Conservation (phyloP, 2,797 vertebrate species). For the Taeniopygia guttata region DNA sequence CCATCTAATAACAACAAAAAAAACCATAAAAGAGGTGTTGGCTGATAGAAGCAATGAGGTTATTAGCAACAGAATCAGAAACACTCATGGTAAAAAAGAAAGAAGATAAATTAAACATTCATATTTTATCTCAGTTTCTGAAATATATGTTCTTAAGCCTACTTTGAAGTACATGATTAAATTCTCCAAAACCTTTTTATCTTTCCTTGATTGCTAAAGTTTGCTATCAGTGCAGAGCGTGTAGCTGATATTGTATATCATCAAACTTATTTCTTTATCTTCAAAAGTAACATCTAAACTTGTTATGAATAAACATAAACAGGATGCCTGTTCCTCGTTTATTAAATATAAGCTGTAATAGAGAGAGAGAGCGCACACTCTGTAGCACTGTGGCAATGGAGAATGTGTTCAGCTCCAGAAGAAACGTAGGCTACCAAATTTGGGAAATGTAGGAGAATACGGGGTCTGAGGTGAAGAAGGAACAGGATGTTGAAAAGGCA, state of each 20-base stretch:
- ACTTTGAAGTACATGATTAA: conserved; percentile 73
- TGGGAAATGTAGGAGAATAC: not conserved
- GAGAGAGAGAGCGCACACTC: not conserved
- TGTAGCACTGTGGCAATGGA: not conserved
- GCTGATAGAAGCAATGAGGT: conserved; percentile 68
- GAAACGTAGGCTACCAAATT: not conserved
- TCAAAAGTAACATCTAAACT: conserved; percentile 70
- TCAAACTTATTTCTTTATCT: conserved; percentile 72
- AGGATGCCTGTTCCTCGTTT: conserved; percentile 63
- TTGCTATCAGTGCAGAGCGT: conserved; percentile 66
- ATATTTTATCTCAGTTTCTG: conserved; percentile 71
- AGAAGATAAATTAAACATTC: conserved; percentile 71
- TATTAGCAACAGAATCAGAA: conserved; percentile 68
- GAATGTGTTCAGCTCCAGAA: not conserved
- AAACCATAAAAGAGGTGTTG: not conserved
- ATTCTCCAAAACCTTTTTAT: conserved; percentile 67
- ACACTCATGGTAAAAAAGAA: conserved; percentile 43
- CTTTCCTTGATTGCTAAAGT: conserved; percentile 72
- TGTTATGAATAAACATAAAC: conserved; percentile 74
- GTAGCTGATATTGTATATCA: conserved; percentile 68
- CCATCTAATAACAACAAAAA: not conserved
- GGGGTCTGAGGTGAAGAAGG: not conserved
- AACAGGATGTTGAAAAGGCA: not conserved
- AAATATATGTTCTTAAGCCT: conserved; percentile 71
- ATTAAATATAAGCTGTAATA: conserved; percentile 71